phyloP scores from a whole-genome alignment of 2,888 invertebrate species.

The Lasiommata megera region DNA sequence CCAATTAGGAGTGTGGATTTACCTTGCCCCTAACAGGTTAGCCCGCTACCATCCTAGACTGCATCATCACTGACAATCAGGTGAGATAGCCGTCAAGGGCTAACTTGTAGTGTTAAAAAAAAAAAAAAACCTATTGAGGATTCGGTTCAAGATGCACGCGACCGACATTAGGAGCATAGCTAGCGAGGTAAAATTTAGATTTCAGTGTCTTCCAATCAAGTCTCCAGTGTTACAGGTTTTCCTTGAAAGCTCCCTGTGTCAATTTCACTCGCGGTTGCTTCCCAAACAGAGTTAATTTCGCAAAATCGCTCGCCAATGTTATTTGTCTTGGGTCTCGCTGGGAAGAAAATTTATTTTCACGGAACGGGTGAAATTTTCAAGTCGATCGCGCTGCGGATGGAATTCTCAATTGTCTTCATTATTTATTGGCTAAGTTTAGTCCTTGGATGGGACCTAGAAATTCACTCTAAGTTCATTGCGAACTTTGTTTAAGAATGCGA shows the following conservation, averaged over 20 bases:
- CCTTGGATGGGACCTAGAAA: conserved; percentile 30
- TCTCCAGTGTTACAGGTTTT: conserved; percentile 3
- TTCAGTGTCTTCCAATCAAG: conserved; percentile 11
- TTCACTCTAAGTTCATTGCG: conserved; percentile 23
- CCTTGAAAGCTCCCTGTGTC: conserved; percentile 15
- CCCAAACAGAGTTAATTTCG: conserved; percentile 29
- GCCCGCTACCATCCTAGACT: too few species aligned
- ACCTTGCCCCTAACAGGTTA: too few species aligned
- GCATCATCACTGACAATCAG: too few species aligned
- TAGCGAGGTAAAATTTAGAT: neutral
- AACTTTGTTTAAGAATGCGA: conserved; percentile 3
- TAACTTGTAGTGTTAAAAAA: too few species aligned
- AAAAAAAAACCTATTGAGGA: too few species aligned
- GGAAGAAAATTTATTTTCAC: conserved; percentile 52
- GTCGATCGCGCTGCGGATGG: conserved; percentile 45
- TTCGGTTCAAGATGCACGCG: too few species aligned
- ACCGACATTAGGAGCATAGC: too few species aligned
- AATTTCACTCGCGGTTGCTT: conserved; percentile 27
- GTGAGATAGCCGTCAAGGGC: too few species aligned
- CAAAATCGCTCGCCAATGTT: conserved; percentile 32
- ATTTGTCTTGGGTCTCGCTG: conserved; percentile 33
- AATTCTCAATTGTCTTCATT: conserved; percentile 48
- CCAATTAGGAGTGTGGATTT: too few species aligned
- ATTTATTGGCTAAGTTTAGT: conserved; percentile 36
- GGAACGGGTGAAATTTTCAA: conserved; percentile 60